phyloP scores from a whole-genome alignment of 2,797 vertebrate genomes.

The Syngnathus acus region DNA sequence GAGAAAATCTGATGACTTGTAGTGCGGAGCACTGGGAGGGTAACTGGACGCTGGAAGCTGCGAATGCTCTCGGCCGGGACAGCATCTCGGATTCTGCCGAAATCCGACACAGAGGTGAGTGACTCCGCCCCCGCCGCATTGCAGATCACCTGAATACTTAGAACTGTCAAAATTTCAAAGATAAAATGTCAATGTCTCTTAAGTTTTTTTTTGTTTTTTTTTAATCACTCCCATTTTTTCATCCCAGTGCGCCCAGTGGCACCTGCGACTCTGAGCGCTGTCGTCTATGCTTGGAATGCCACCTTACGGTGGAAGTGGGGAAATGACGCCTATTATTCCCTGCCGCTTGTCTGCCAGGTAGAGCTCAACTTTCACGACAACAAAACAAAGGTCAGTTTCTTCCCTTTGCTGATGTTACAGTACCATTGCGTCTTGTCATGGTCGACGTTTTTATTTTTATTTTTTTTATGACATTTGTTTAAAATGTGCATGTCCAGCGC shows the following conservation, averaged over 20 bases:
- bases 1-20: constrained; percentile 14
- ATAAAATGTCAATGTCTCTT: not conserved
- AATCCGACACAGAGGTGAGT: constrained; percentile 61
- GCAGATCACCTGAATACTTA: not conserved
- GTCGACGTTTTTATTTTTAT: not conserved
- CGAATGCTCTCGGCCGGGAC: constrained; percentile 60
- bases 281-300: constrained; percentile 49
- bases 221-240: not conserved
- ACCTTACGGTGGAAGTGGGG: constrained; percentile 62
- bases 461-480: not conserved
- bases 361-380: constrained; percentile 26
- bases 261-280: constrained; percentile 26
- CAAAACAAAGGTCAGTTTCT: constrained; percentile 47
- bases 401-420: not conserved
- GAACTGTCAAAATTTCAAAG: not conserved
- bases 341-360: constrained; percentile 64
- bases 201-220: not conserved
- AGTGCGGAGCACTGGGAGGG: constrained; percentile 42
- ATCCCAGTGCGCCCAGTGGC: constrained; percentile 58
- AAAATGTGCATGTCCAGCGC: constrained; percentile 30
- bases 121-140: not conserved
- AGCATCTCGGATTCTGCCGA: constrained; percentile 56
- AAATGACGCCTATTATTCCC: constrained; percentile 33
- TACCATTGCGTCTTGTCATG: not conserved
- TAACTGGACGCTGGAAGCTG: constrained; percentile 62